Base-by-base conservation (phyloP, 2,113 vertebrate species). In the Ranitomeya variabilis region DNA sequence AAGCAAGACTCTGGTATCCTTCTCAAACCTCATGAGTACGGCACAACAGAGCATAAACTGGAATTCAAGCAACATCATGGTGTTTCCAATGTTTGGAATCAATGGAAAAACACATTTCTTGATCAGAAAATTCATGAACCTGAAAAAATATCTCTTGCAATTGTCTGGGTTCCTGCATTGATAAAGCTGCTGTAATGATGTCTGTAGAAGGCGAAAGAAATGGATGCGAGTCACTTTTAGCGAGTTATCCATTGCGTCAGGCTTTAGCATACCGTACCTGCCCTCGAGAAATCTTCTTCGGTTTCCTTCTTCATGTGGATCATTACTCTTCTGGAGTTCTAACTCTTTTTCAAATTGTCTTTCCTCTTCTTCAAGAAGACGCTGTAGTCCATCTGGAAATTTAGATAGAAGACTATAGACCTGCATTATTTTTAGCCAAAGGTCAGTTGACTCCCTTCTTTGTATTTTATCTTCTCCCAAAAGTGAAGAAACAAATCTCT, bases 61-160 rank as follows among this genome's bases (percentile, higher is more conserved):
- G 62, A 94, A 93, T 91, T 96, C 95, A 88, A 96, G 15, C 76
- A 96, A 86, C 91, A 94, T 93, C 71, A 96, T 92, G 0, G 93
- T 94, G 74, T 96, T 96, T 1, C 90, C 93, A 23, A 95, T 94
- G 90, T 92, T 94, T 78, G 96, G 96, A 85, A 95, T 91, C 80
- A 94, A 90, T 0, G 92, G 94, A 0, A 91, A 89, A 0, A 91
- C 91, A 89, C 92, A 93, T 66, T 94, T 94, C 91, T 89, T 94
- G 55, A 96, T 90, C 2, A 95, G 90, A 18, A 96, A 93, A 0
- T 96, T 96, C 93, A 95, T 94, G 90, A 96, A 96, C 7, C 95
- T 95, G 91, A 91, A 96, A 55, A 96, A 96, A 86, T 94, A 90
- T 52, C 90, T 91, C 89, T 93, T 95, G 71, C 92, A 95, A 89